Evolutionary conservation across 2,797 vertebrate species (phyloP), one percentile per base, ranked within the genome.

Genomic region (Limnodromus scolopaceus): DNA sequence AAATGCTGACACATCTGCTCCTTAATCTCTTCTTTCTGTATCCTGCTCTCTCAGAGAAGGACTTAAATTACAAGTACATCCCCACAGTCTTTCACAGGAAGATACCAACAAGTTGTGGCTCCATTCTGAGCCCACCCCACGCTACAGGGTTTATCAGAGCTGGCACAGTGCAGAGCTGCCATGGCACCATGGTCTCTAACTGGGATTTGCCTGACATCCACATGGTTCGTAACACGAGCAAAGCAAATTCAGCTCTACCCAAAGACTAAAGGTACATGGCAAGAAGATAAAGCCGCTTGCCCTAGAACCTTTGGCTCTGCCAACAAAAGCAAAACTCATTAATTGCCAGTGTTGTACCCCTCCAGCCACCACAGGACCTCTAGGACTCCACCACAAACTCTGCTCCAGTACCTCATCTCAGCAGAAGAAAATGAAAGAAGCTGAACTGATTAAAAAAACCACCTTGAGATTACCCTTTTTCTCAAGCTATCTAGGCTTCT

Each of bases 231-330:
- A 80, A 45, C 36, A 49, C 0, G 1, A 77, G 32, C 25, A 27
- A 46, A 75, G 51, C 20, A 55, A 84, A 65, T 17, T 34, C 46
- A 55, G 14, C 63, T 46, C 82, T 57, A 49, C 41, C 25, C 53
- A 57, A 65, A 48, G 17, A 66, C 30, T 24, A 51, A 64, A 70
- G 0, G 0, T 27, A 32, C n/a, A 23, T 0, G 2, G n/a, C 38
- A 70, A 27, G 15, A 71, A 65, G 58, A 34, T 61, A 17, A 58
- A 82, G 45, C 12, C 39, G 38, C 23, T 20, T 2, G 1, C 32
- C 41, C 8, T 4, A 38, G 19, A 66, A 43, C 11, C 41, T 41
- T 49, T 57, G 14, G 22, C 32, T 70, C 63, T 70, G 68, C 46
- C 78, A 75, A 58, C 39, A 65, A 45, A 75, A 75, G 24, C 34